Percentiles rank a stretch among this genome's conserved stretches.
Evolutionary conservation across 2,888 invertebrate species (phyloP).

Genomic region (Sycophila texana): DNA sequence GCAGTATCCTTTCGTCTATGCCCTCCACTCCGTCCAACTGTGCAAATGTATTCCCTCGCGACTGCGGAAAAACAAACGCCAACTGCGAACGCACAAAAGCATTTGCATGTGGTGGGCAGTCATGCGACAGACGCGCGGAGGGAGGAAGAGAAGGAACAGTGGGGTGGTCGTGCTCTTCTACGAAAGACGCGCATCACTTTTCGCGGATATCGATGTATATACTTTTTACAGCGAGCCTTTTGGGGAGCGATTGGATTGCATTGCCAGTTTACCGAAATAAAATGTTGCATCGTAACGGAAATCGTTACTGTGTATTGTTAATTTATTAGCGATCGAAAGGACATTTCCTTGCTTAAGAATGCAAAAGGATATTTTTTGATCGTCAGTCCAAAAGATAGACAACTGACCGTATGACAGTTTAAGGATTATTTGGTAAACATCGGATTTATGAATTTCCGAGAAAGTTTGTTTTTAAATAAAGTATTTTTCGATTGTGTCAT

Average conservation of each 20-base stretch:
- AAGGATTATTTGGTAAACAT: no score
- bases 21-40: no score
- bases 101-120: conserved; percentile 74
- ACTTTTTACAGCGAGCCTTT: conserved; percentile 28
- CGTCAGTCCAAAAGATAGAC: no score
- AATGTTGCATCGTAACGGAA: background rate
- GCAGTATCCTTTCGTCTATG: no score
- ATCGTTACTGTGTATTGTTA: no score
- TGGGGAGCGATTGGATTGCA: background rate
- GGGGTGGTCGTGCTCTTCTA: background rate
- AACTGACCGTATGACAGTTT: no score
- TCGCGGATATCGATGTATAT: conserved; percentile 53
- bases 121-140: conserved; percentile 60
- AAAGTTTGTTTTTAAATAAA: no score
- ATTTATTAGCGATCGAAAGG: no score
- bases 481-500: background rate
- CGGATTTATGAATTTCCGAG: no score
- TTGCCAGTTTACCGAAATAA: no score
- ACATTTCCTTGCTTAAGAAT: no score
- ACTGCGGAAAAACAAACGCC: conserved; percentile 55
- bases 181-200: conserved; percentile 29
- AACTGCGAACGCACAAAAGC: conserved; percentile 61
- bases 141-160: background rate
- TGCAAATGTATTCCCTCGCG: background rate
- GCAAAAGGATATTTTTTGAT: no score